Conservation (phyloP, 2,888 invertebrate species). For the Phengaris arion region DNA sequence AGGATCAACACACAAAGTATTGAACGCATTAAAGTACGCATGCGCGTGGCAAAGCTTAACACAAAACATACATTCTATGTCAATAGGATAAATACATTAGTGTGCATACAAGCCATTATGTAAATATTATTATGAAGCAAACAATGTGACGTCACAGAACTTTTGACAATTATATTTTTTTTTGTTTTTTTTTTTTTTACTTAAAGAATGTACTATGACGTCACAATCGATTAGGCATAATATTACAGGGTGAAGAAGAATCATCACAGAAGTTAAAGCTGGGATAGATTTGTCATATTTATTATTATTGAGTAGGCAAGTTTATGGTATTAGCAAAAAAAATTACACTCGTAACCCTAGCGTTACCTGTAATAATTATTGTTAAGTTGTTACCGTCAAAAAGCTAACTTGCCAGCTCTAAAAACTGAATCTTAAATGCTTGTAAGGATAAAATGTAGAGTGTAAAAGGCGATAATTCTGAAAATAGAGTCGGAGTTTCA, state of each 20-base stretch:
- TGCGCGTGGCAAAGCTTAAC: conserved; percentile 1
- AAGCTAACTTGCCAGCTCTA: background rate
- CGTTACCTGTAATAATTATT: background rate
- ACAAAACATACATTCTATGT: background rate
- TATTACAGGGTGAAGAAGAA: background rate
- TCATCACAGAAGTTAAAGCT: background rate
- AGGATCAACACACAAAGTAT: background rate
- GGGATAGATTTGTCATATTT: background rate
- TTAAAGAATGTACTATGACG: background rate
- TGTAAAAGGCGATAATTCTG: background rate
- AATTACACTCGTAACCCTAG: background rate
- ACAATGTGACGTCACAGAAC: conserved; percentile 16
- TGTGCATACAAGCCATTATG: background rate
- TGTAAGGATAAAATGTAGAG: background rate
- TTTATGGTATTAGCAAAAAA: background rate
- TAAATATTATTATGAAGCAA: background rate
- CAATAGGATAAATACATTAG: conserved; percentile 4
- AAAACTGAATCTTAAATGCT: background rate
- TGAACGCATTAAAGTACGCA: conserved; percentile 12
- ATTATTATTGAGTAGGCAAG: background rate
- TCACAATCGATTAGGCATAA: background rate
- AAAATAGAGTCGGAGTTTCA: background rate
- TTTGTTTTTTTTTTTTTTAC: background rate
- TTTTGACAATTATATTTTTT: background rate
- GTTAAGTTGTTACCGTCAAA: background rate